Conservation (phyloP, 2,888 invertebrate genomes). For the Liopterus haemorrhoidalis region DNA sequence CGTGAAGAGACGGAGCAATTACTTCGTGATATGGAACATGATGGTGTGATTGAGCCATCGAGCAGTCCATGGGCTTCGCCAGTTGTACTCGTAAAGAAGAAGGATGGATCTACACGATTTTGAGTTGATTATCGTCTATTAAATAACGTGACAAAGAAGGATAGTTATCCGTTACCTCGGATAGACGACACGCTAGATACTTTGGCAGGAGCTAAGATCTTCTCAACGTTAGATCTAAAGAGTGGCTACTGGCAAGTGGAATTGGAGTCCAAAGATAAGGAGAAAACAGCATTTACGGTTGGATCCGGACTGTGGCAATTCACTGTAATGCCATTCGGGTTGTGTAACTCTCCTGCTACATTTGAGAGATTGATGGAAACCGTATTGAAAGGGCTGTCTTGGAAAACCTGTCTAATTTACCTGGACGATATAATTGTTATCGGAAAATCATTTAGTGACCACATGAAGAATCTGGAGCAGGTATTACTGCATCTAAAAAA, state of each 20-base stretch:
- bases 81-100: constrained; percentile 25
- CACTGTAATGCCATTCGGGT: constrained; percentile 1
- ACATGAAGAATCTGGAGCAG: background rate
- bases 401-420: constrained; percentile 14
- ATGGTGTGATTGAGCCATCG: constrained; percentile 4
- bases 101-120: constrained; percentile 22
- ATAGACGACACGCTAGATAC: constrained; percentile 22
- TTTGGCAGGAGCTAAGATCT: constrained; percentile 19
- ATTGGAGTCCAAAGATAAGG: constrained; percentile 21
- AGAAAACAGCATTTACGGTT: constrained; percentile 24
- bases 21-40: background rate
- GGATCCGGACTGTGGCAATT: constrained; percentile 14
- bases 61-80: constrained; percentile 14
- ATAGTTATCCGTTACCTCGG: constrained; percentile 9
- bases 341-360: background rate
- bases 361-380: constrained; percentile 12
- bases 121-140: constrained; percentile 14
- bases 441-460: constrained; percentile 13
- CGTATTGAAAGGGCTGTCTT: constrained; percentile 5
- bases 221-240: background rate
- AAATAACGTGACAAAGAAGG: constrained; percentile 3
- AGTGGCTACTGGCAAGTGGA: constrained; percentile 11
- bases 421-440: constrained; percentile 20
- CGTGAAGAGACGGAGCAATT: background rate
- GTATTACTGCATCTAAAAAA: background rate